Conservation (phyloP, 2,888 invertebrate species). For the Aplocera efformata region DNA sequence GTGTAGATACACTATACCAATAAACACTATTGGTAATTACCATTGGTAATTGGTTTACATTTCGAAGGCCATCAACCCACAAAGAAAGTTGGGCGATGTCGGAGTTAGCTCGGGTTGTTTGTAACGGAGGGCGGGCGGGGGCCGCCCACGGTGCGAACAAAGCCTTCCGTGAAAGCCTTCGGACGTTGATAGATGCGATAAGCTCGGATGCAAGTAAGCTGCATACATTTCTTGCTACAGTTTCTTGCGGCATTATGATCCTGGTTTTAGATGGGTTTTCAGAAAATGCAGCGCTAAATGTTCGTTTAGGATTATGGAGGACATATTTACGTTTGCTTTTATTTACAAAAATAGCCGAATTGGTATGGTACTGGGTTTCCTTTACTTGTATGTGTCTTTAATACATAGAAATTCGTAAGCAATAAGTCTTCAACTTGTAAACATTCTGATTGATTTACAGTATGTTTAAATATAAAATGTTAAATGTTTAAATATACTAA, state of each 20-base stretch:
- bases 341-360: too few relatives aligned
- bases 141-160: slow-evolving; percentile 63
- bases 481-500: too few relatives aligned
- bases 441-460: too few relatives aligned
- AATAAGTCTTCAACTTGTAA: too few relatives aligned
- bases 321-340: not conserved
- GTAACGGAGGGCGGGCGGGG: slow-evolving; percentile 45
- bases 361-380: too few relatives aligned
- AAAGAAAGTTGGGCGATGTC: slow-evolving; percentile 36
- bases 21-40: too few relatives aligned
- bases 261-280: slow-evolving; percentile 19
- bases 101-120: slow-evolving; percentile 67
- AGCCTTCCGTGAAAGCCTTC: slow-evolving; percentile 48
- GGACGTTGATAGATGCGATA: slow-evolving; percentile 71
- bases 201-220: slow-evolving; percentile 78
- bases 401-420: too few relatives aligned
- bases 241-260: slow-evolving; percentile 42
- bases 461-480: too few relatives aligned
- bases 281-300: slow-evolving; percentile 15
- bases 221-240: slow-evolving; percentile 75
- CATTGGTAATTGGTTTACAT: slow-evolving; percentile 19
- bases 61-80: slow-evolving; percentile 33
- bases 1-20: too few relatives aligned
- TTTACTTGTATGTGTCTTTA: too few relatives aligned
- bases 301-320: slow-evolving; percentile 7